Evolutionary conservation across 1,140 invertebrate genomes (phyloP).

Genomic region (Papilio xuthus): DNA sequence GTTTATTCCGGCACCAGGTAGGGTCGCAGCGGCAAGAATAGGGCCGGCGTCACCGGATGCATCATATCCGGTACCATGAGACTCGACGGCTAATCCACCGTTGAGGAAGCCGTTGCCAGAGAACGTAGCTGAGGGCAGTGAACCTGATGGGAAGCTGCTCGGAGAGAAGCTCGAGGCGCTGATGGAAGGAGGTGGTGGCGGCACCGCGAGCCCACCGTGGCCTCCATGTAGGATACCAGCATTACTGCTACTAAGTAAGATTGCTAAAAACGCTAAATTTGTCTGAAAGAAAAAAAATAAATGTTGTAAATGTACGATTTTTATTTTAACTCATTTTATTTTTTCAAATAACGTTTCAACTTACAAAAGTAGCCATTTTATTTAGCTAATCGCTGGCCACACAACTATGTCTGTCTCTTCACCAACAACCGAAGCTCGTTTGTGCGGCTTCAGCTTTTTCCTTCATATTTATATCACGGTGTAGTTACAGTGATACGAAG

Average conservation of each 20-base stretch:
- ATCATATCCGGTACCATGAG: slow-evolving; percentile 39
- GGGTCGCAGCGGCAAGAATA: slow-evolving; percentile 20
- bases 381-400: slow-evolving; percentile 79
- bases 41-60: slow-evolving; percentile 36
- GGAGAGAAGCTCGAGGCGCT: slow-evolving; percentile 65
- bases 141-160: slow-evolving; percentile 70
- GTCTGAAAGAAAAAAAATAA: slow-evolving; percentile 60
- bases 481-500: slow-evolving; percentile 47
- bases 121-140: slow-evolving; percentile 68
- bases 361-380: slow-evolving; percentile 77
- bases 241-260: slow-evolving; percentile 65
- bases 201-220: slow-evolving; percentile 39
- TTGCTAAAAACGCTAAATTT: slow-evolving; percentile 69
- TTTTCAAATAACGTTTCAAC: slow-evolving; percentile 44
- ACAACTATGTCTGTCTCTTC: slow-evolving; percentile 60
- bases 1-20: slow-evolving; percentile 24
- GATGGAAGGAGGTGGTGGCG: slow-evolving; percentile 43
- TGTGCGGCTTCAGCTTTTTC: slow-evolving; percentile 59
- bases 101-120: slow-evolving; percentile 49
- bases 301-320: slow-evolving; percentile 5
- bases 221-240: slow-evolving; percentile 61
- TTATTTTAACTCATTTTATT: slow-evolving; percentile 29
- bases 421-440: slow-evolving; percentile 69
- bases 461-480: slow-evolving; percentile 74
- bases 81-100: slow-evolving; percentile 40